phyloP scores from a whole-genome alignment of 2,888 invertebrate genomes.

The Branchipolynoe longqiensis region DNA sequence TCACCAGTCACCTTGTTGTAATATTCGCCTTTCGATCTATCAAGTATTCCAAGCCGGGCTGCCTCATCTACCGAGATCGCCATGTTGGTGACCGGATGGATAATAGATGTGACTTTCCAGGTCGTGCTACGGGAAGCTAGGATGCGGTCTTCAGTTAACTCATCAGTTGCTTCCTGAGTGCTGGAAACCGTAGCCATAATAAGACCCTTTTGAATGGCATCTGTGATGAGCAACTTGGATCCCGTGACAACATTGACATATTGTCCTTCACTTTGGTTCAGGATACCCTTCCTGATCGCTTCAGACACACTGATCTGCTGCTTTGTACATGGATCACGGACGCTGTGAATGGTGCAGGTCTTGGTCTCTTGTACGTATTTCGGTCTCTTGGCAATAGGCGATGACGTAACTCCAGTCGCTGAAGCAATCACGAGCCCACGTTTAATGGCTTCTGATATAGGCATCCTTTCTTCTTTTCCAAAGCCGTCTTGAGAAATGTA shows the following conservation, averaged over 20 bases:
- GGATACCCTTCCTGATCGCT: conserved; percentile 88
- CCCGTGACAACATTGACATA: conserved; percentile 83
- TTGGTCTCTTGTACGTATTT: conserved; percentile 83
- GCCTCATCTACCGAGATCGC: conserved; percentile 94
- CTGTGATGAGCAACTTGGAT: conserved; percentile 84
- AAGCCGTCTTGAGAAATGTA: conserved; percentile 83
- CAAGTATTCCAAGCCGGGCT: conserved; percentile 93
- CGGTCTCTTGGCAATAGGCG: conserved; percentile 71
- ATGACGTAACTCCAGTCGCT: conserved; percentile 74
- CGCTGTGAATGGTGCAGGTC: conserved; percentile 89
- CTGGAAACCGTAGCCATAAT: conserved; percentile 62
- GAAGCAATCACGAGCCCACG: conserved; percentile 86
- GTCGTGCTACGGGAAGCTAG: conserved; percentile 78
- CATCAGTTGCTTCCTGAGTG: conserved; percentile 8
- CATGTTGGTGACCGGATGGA: conserved; percentile 85
- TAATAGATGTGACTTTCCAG: conserved; percentile 83
- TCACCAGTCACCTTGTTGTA: conserved; percentile 84
- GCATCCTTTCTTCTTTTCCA: conserved; percentile 87
- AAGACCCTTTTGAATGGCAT: conserved; percentile 72
- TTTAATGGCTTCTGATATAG: conserved; percentile 91
- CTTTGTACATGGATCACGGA: conserved; percentile 92
- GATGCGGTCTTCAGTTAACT: conserved; percentile 64
- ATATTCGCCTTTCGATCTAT: conserved; percentile 91
- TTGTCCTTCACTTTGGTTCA: conserved; percentile 67
- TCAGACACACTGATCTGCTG: conserved; percentile 90